These are phyloP conservation scores for Gobio gobio DNA, from an alignment of 2,113 vertebrate genomes.

Conservation along the genomic window DNA sequence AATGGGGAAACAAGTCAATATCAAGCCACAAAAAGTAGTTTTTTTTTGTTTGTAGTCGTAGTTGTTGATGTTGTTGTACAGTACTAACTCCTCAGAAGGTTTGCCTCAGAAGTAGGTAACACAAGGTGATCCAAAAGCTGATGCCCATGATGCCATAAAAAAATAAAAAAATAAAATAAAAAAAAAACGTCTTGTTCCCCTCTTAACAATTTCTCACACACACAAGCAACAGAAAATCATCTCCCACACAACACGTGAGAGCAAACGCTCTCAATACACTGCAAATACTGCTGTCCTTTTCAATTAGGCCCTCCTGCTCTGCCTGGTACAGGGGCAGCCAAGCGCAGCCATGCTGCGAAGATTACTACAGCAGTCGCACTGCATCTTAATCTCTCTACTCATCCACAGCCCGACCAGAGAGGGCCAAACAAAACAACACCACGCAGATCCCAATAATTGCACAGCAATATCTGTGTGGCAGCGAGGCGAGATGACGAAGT, in stretches of 20 bases:
- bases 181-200: not conserved
- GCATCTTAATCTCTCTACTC: constrained; percentile 61
- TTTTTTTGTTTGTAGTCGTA: too few relatives aligned
- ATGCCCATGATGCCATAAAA: constrained; percentile 2
- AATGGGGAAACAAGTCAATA: too few relatives aligned
- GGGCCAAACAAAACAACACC: constrained; percentile 47
- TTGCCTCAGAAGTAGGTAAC: not conserved
- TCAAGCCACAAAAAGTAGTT: too few relatives aligned
- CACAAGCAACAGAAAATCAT: constrained; percentile 7
- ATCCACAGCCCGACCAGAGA: constrained; percentile 52
- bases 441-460: constrained; percentile 56
- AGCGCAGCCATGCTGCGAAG: constrained; percentile 49
- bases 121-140: not conserved
- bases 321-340: constrained; percentile 39
- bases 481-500: constrained; percentile 36
- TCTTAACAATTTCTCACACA: not conserved
- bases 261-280: constrained; percentile 5
- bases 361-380: constrained; percentile 61
- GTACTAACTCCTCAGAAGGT: not conserved
- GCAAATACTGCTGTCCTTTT: constrained; percentile 48
- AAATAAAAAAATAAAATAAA: not conserved
- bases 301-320: constrained; percentile 54
- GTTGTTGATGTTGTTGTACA: too few relatives aligned
- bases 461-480: constrained; percentile 56
- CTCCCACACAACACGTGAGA: constrained; percentile 11